Evolutionary conservation across 2,797 vertebrate species (phyloP), one percentile per base, ranked within the genome.

Genomic region (Buceros bicornis): DNA sequence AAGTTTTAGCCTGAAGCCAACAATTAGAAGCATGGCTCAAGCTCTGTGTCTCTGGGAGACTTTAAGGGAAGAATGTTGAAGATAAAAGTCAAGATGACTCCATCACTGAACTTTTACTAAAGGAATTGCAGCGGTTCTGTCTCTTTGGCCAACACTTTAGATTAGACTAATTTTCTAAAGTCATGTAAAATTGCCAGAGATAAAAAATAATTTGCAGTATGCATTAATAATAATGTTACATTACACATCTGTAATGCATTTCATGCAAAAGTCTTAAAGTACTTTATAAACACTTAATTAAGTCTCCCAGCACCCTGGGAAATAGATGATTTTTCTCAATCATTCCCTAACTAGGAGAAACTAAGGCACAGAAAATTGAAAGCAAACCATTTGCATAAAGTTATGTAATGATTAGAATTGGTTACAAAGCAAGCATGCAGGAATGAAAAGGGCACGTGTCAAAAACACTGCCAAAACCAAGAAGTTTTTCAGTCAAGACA

Each of bases 1-100:
- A 95, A 96, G 74, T 95, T 95, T 93, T 95, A 95, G 96, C 96
- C 95, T 90, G 89, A 92, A 96, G 93, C 80, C 73, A 90, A 95
- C 90, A 86, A 96, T 96, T 95, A 92, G 72, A 95, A 88, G 57
- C 73, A 88, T 8, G 5, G 66, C 45, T 95, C 64, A 87, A 93
- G 50, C 82, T 93, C 80, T 94, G 37, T 72, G 57, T 90, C 82
- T 93, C 88, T 89, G 70, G 57, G n/a, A 94, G 57, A 82, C 15
- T 79, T 47, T 67, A 54, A 95, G 69, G 62, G 76, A 94, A 93
- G 90, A 82, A 17, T 25, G 51, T 53, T 69, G 60, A 95, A 96
- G 85, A 92, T 89, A 95, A 95, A 91, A 92, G 88, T 90, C 78
- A 82, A 90, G 66, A 57, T 28, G n/a, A 93, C 51, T 88, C 70